Base-by-base conservation (phyloP, 2,113 vertebrate species). In the Plotosus lineatus region DNA sequence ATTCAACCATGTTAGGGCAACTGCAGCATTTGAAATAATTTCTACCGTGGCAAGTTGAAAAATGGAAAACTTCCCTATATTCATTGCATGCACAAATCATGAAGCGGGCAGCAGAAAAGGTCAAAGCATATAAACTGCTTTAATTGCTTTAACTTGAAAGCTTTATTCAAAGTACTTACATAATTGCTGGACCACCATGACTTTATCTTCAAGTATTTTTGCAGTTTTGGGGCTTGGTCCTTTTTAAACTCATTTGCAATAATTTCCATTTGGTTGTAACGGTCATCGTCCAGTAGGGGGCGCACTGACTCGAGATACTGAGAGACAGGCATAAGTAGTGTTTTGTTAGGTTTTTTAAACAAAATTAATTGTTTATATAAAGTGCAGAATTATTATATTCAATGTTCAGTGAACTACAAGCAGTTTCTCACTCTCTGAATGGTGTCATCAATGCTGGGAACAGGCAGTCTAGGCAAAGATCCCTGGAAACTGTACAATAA, bases 141-240 rank as follows among this genome's bases (percentile, higher is more conserved):
- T n/a, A n/a, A n/a, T n/a, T n/a, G n/a, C 3, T 50, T 33, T 36
- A 53, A 53, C 14, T 14, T 19, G 1, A 56, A 44, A n/a, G n/a
- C n/a, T 6, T 1, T 19, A 26, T 74, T 46, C 3, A 0, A 21
- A 56, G 21, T 48, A 92, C 96, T 93, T 87, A 98, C 97, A 0
- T 99, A 99, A 92, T 99, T 98, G 40, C 94, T 93, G 3, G 95
- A 94, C 97, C 96, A 99, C 97, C 97, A 99, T 1, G 96, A 97
- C 83, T 98, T 99, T 68, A 98, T 90, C 60, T 93, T 74, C 19
- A 99, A 93, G 85, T 96, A 97, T 84, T 94, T 96, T 89, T 99
- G 97, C 23, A 98, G 90, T 78, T 89, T 91, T 0, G 94, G 93
- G 0, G 95, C 96, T 3, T 85, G 87, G 11, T 93, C 89, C 58